Evolutionary conservation across 2,113 vertebrate species (phyloP), one percentile per base, ranked within the genome.

Genomic region (Erpornis zantholeuca): DNA sequence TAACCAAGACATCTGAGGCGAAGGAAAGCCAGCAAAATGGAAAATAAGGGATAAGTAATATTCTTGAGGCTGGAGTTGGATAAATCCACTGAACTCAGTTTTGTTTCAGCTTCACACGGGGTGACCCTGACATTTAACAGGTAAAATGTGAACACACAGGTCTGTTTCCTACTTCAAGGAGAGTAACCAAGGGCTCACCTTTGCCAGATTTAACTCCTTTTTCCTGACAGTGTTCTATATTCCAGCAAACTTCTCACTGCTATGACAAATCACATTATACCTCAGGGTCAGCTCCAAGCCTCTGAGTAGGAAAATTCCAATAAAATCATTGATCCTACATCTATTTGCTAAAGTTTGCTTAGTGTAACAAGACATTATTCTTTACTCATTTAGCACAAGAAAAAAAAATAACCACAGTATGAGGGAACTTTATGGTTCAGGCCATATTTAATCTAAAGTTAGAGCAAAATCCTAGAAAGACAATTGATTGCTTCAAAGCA

Each of bases 401-500:
- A 18, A 78, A 18, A 78, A 65, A 68, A 71, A 35, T 33, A 84
- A 23, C 13, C 56, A 35, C 24, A 19, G 9, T 14, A 11, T n/a
- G 23, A 82, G 52, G 35, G 21, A 86, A 72, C 6, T 76, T 84
- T 10, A 59, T 78, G 35, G 19, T 53, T 81, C 40, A 61, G 57
- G 21, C 14, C 24, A 36, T 53, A 12, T 79, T 81, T 78, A 71
- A 75, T 89, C 60, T 72, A 57, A 88, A 96, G 28, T 69, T 69
- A 45, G 66, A 80, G 50, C 13, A 86, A 53, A 85, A 86, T 82
- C 59, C 65, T 92, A 65, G 90, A 95, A 87, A 93, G 59, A 5
- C 18, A 82, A 60, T 17, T 75, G 57, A 87, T 93, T 76, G 40
- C 40, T 87, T 85, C 73, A 79, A 36, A 72, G 75, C 44, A 57